Percentiles rank a stretch among this genome's conserved stretches.
These are phyloP conservation scores for Podarcis muralis DNA, from an alignment of 2,113 vertebrate genomes.

Conservation along the genomic window DNA sequence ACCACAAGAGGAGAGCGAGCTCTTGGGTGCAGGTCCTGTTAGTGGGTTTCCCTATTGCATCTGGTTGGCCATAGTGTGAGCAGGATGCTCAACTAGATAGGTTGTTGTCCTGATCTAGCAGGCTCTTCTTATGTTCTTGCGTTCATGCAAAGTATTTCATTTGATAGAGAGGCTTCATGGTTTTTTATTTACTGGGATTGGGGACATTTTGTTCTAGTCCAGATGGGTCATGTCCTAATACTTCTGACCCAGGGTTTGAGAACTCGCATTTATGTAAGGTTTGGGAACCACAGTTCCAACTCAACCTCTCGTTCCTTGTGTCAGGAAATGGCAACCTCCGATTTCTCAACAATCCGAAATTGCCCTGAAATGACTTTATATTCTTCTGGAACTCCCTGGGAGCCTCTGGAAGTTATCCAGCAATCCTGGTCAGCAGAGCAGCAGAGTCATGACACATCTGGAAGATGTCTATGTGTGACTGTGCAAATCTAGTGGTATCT, in stretches of 20 bases:
- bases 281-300: slow-evolving; percentile 52
- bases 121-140: no score
- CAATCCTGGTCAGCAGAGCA: slow-evolving; percentile 31
- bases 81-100: no score
- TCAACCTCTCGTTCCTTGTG: slow-evolving; percentile 42
- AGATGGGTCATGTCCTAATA: slow-evolving; percentile 44
- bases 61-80: no score
- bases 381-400: slow-evolving; percentile 47
- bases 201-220: slow-evolving; percentile 52
- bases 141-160: slow-evolving; percentile 19
- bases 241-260: slow-evolving; percentile 56
- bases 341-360: slow-evolving; percentile 47
- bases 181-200: slow-evolving; percentile 42
- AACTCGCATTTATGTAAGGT: slow-evolving; percentile 46
- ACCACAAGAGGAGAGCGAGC: no score
- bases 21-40: no score
- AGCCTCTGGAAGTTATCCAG: slow-evolving; percentile 39
- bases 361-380: slow-evolving; percentile 47
- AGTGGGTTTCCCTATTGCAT: no score
- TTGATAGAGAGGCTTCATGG: slow-evolving; percentile 37
- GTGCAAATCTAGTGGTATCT: not conserved
- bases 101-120: no score
- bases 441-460: slow-evolving; percentile 36
- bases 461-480: slow-evolving; percentile 38
- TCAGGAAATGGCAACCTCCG: slow-evolving; percentile 53